phyloP scores from a whole-genome alignment of 2,113 vertebrate species.

The Tor tambroides region DNA sequence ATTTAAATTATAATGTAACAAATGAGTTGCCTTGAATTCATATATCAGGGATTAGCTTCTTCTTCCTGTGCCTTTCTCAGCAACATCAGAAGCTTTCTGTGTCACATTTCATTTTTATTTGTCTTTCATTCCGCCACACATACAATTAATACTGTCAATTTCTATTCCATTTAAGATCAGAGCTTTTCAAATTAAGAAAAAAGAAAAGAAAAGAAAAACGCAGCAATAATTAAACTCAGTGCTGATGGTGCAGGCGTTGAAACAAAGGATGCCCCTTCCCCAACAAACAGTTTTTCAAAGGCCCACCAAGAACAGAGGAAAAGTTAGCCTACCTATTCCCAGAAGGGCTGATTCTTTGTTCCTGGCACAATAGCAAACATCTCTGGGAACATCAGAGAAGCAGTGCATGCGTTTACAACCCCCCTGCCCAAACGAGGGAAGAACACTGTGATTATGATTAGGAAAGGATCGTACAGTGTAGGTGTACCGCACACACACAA shows the following conservation, averaged over 20 bases:
- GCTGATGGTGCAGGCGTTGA: constrained; percentile 61
- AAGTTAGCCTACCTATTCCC: constrained; percentile 67
- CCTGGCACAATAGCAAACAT: constrained; percentile 69
- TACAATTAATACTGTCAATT: constrained; percentile 45
- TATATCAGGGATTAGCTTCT: neutral
- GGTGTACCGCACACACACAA: constrained; percentile 5
- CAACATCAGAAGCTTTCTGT: constrained; percentile 17
- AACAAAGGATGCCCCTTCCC: constrained; percentile 69
- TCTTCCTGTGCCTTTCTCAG: constrained; percentile 22
- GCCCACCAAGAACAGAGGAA: constrained; percentile 62
- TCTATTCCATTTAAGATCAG: constrained; percentile 45
- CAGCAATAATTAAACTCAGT: constrained; percentile 49
- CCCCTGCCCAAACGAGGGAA: constrained; percentile 69
- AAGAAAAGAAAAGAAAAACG: constrained; percentile 55
- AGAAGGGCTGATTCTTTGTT: constrained; percentile 73
- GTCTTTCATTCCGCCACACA: constrained; percentile 26
- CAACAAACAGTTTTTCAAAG: constrained; percentile 70
- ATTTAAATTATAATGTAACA: too few relatives aligned
- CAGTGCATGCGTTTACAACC: constrained; percentile 57
- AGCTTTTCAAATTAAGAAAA: constrained; percentile 44
- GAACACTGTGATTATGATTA: constrained; percentile 67
- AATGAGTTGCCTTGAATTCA: neutral
- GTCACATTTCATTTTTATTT: constrained; percentile 33
- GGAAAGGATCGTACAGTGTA: neutral
- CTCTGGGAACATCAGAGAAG: constrained; percentile 75